These are phyloP conservation scores for Ommatoiulus sabulosus DNA, from an alignment of 2,888 invertebrate genomes.

Conservation along the genomic window DNA sequence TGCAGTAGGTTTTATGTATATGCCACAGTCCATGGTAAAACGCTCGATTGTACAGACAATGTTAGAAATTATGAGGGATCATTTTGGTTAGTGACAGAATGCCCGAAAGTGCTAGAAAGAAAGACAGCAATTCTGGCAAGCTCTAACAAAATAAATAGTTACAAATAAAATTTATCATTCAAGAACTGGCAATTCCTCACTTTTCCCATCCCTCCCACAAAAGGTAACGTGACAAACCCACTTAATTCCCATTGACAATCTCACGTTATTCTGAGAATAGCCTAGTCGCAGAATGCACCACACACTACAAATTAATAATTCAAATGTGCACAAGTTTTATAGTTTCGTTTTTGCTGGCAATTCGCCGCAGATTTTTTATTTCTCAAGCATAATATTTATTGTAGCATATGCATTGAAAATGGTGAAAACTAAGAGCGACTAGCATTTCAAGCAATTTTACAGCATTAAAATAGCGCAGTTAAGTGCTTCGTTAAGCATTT, in stretches of 20 bases:
- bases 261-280: neutral
- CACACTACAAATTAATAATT: neutral
- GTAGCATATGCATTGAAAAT: neutral
- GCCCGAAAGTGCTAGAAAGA: neutral
- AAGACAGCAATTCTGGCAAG: neutral
- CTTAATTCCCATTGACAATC: neutral
- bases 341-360: neutral
- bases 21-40: neutral
- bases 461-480: neutral
- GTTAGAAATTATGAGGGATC: neutral
- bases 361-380: neutral
- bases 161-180: neutral
- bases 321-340: slow-evolving; percentile 34
- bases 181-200: neutral
- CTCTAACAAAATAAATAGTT: neutral
- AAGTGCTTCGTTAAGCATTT: neutral
- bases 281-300: neutral
- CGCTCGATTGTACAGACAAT: neutral
- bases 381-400: neutral
- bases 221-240: neutral
- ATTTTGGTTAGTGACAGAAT: neutral
- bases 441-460: slow-evolving; percentile 30
- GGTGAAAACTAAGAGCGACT: neutral
- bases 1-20: neutral
- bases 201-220: slow-evolving; percentile 12